Conservation (phyloP, 2,888 invertebrate species). For the Branchipolynoe longqiensis region DNA sequence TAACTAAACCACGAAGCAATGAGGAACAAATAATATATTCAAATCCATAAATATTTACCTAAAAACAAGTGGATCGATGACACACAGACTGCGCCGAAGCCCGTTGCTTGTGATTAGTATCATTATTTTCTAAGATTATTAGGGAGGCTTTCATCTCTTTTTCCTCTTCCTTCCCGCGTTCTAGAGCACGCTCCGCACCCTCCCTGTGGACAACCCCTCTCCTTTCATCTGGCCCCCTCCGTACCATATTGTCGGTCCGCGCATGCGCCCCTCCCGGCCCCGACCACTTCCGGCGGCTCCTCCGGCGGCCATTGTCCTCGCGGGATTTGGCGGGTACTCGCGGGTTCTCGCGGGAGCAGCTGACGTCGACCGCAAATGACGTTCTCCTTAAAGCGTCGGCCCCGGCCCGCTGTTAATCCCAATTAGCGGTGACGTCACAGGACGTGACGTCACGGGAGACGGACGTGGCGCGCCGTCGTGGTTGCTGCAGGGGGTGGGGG, state of each 20-base stretch:
- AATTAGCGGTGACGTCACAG: neutral
- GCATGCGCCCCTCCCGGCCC: constrained; percentile 16
- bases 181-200: no score
- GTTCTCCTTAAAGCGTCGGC: neutral
- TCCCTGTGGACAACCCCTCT: no score
- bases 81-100: no score
- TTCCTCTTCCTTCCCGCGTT: no score
- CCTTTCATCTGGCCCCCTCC: no score
- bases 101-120: no score
- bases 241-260: neutral
- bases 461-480: neutral
- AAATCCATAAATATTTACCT: no score
- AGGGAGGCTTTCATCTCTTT: no score
- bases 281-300: neutral
- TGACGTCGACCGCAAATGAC: constrained; percentile 6
- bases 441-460: constrained; percentile 16
- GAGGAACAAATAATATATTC: no score
- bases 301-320: constrained; percentile 37
- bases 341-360: constrained; percentile 34
- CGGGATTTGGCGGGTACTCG: constrained; percentile 14
- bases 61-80: no score
- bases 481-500: neutral
- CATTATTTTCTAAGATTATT: no score
- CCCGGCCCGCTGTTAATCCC: neutral
- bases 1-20: no score